A percentile compares a stretch with the other conserved stretches of the same genome.
phyloP scores from a whole-genome alignment of 1,140 invertebrate species.

The Tribolium castaneum region DNA sequence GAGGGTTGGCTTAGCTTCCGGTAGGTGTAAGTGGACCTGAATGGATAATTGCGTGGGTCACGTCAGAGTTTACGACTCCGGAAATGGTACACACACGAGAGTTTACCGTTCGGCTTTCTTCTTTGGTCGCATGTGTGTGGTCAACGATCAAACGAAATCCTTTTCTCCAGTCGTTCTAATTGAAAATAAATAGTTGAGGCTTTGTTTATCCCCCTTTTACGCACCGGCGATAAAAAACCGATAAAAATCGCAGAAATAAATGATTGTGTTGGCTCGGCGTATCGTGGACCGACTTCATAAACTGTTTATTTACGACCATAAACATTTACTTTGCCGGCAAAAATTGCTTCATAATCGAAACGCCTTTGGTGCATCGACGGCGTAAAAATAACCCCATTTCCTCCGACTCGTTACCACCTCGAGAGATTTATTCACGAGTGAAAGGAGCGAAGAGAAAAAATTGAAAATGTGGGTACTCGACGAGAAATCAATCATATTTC shows the following conservation, averaged over 20 bases:
- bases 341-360: constrained; percentile 32
- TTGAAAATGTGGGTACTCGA: constrained; percentile 39
- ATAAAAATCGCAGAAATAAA: constrained; percentile 17
- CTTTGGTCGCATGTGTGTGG: neutral
- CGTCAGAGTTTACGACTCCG: neutral
- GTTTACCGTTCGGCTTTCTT: too few relatives aligned
- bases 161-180: neutral
- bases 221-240: constrained; percentile 17
- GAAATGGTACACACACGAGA: neutral
- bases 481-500: constrained; percentile 41
- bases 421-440: constrained; percentile 13
- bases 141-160: neutral
- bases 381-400: constrained; percentile 36
- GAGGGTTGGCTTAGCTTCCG: neutral
- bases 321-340: constrained; percentile 19
- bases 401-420: constrained; percentile 27
- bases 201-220: constrained; percentile 18
- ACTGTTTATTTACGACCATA: constrained; percentile 30
- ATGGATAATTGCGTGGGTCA: neutral
- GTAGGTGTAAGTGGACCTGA: neutral
- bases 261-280: neutral
- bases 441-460: neutral
- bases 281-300: constrained; percentile 26
- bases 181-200: constrained; percentile 27
- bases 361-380: constrained; percentile 8